Evolutionary conservation across 2,888 invertebrate genomes (phyloP).

Genomic region (Apamea anceps): DNA sequence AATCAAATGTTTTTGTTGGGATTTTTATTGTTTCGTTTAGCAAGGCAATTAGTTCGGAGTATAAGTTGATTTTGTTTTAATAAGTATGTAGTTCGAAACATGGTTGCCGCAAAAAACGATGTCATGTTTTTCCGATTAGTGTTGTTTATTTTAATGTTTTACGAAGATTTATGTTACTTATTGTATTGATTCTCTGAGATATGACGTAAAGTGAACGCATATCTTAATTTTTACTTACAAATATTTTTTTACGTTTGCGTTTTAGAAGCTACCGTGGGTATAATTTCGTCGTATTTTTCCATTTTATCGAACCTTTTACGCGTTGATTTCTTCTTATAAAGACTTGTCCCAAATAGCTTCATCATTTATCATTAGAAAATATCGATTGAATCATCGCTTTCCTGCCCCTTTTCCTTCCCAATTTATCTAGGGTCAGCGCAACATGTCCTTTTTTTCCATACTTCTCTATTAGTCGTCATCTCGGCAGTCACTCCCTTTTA

Average conservation of each 20-base stretch:
- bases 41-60: conserved; percentile 56
- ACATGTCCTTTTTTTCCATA: not conserved
- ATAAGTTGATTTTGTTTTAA: conserved; percentile 43
- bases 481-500: not conserved
- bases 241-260: not conserved
- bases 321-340: not conserved
- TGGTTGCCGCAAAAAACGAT: not conserved
- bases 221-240: not conserved
- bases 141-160: conserved; percentile 15
- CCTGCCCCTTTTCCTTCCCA: accelerated
- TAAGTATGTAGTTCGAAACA: conserved; percentile 31
- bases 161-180: not conserved
- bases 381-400: not conserved
- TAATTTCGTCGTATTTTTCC: not conserved
- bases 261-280: not conserved
- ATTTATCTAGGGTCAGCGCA: accelerated
- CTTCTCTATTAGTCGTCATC: not conserved
- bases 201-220: conserved; percentile 8
- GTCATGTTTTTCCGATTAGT: conserved; percentile 27
- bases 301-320: not conserved
- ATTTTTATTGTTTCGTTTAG: conserved; percentile 64
- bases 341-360: too few species aligned
- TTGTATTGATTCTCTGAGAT: not conserved
- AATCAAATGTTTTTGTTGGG: conserved; percentile 76
- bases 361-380: too few species aligned